phyloP scores from a whole-genome alignment of 2,888 invertebrate genomes.

The Neoaliturus tenellus region DNA sequence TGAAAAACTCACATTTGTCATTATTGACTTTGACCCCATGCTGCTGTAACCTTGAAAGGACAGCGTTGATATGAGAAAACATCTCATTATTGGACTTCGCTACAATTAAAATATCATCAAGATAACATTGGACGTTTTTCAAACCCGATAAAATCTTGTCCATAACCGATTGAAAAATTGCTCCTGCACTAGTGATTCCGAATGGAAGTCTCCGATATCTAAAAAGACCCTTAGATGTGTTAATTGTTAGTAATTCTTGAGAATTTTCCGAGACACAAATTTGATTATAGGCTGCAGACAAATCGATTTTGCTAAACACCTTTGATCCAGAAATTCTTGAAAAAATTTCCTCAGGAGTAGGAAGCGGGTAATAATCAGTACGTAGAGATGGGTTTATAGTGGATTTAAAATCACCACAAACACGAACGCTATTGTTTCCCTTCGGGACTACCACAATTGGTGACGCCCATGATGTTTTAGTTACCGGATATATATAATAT shows the following conservation, averaged over 20 bases:
- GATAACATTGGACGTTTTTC: background rate
- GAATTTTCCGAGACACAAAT: background rate
- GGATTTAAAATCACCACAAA: constrained; percentile 7
- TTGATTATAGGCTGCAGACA: background rate
- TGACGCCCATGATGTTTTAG: background rate
- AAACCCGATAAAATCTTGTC: background rate
- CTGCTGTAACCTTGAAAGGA: background rate
- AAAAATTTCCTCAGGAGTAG: background rate
- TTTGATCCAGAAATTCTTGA: background rate
- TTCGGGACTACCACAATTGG: background rate
- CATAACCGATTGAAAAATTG: background rate
- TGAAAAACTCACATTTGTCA: background rate
- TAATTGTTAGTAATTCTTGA: background rate
- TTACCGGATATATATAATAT: background rate
- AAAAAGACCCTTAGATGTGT: background rate
- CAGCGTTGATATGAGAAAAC: background rate
- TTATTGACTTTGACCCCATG: background rate
- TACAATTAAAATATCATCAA: background rate
- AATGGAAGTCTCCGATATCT: background rate
- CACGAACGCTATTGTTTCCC: background rate
- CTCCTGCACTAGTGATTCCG: background rate
- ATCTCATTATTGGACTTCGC: background rate
- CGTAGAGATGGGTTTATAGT: background rate
- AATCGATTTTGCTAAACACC: background rate
- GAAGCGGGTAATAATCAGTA: background rate